A percentile compares a stretch with the other conserved stretches of the same genome.
Conservation (phyloP, 2,797 vertebrate species). For the Sternotherus odoratus region DNA sequence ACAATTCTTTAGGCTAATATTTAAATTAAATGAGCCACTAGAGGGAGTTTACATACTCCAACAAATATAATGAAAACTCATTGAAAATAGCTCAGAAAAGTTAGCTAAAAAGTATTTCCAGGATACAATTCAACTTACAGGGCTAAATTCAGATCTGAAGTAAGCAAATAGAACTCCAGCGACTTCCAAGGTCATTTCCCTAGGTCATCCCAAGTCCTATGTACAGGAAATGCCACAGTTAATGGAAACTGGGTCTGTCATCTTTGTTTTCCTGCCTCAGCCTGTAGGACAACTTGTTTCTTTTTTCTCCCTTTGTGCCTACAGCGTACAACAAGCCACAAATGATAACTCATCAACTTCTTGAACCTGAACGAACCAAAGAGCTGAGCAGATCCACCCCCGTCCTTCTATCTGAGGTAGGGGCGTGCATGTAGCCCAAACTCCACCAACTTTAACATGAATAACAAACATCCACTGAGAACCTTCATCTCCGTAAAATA, state of each 20-base stretch:
- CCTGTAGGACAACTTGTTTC: neutral
- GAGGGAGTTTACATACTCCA: conserved; percentile 45
- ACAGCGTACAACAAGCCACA: conserved; percentile 77
- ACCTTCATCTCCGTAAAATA: neutral
- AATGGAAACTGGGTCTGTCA: neutral
- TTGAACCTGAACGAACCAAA: conserved; percentile 78
- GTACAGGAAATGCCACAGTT: neutral
- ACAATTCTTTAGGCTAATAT: neutral
- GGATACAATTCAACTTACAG: neutral
- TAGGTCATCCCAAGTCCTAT: neutral
- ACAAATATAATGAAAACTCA: neutral
- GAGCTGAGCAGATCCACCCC: conserved; percentile 80
- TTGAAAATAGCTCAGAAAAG: neutral
- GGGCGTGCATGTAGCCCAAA: neutral
- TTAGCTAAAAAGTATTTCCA: neutral
- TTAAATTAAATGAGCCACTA: conserved; percentile 24
- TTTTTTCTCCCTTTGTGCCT: conserved; percentile 22
- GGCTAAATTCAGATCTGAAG: neutral
- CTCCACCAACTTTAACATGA: neutral
- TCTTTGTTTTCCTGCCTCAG: neutral
- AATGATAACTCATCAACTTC: conserved; percentile 67
- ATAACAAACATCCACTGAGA: neutral
- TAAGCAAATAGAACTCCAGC: neutral
- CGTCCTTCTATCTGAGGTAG: conserved; percentile 79
- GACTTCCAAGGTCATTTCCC: neutral